Evolutionary conservation across 2,113 vertebrate genomes (phyloP).

Genomic region (Cavia aperea): DNA sequence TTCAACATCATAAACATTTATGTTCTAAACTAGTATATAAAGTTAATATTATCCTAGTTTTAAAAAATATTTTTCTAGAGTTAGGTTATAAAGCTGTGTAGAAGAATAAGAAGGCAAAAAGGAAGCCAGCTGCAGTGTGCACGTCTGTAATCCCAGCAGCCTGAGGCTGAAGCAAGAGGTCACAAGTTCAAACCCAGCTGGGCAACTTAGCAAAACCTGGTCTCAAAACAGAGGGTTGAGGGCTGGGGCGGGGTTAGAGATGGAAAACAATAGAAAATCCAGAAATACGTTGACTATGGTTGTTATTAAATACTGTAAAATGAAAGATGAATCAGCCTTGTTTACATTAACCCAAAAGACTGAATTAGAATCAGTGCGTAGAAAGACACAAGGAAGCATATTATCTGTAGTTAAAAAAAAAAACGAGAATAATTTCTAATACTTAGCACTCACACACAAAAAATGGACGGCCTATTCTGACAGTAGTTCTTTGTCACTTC

Average conservation of each 20-base stretch:
- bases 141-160: neutral
- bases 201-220: neutral
- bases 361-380: neutral
- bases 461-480: neutral
- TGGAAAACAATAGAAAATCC: neutral
- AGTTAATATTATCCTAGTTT: neutral
- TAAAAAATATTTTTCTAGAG: conserved; percentile 15
- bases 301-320: conserved; percentile 4
- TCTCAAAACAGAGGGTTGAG: neutral
- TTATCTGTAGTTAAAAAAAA: neutral
- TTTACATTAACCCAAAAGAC: neutral
- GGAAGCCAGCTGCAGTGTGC: neutral
- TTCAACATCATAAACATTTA: neutral
- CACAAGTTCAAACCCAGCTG: neutral
- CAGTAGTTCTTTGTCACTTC: neutral
- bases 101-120: conserved; percentile 5
- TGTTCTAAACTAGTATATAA: neutral
- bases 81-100: neutral
- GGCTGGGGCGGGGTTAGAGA: neutral
- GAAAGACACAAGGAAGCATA: neutral
- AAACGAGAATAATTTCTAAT: neutral
- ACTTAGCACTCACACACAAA: neutral
- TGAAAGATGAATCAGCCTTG: neutral
- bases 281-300: neutral
- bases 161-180: neutral